Evolutionary conservation across 1,140 invertebrate genomes (phyloP).

Genomic region (Eulimnadia texana): DNA sequence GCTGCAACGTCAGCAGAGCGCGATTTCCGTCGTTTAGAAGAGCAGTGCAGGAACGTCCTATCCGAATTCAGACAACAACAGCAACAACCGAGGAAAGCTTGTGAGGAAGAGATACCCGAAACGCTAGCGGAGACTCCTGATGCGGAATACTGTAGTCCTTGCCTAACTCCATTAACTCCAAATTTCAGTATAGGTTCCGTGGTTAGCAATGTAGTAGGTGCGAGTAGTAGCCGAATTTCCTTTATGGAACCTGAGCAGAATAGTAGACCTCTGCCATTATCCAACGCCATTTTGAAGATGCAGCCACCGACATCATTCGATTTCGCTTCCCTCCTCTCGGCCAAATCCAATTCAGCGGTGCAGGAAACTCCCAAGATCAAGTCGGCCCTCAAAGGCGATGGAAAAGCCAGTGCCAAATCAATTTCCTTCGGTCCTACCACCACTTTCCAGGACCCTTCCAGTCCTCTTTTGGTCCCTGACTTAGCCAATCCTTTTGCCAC

Average conservation of each 20-base stretch:
- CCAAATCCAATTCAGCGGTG: background rate
- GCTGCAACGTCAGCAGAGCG: slow-evolving; percentile 6
- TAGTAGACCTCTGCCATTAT: slow-evolving; percentile 2
- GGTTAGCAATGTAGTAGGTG: background rate
- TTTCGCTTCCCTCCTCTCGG: slow-evolving; percentile 10
- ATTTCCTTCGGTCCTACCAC: slow-evolving; percentile 6
- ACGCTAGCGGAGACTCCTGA: background rate
- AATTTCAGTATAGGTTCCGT: background rate
- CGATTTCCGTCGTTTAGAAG: slow-evolving; percentile 11
- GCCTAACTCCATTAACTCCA: background rate
- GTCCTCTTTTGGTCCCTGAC: background rate
- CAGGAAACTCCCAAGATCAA: background rate
- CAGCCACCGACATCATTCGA: slow-evolving; percentile 11
- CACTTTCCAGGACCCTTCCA: background rate
- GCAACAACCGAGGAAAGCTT: background rate
- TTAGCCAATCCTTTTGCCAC: background rate
- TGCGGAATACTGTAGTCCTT: too few relatives aligned
- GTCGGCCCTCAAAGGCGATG: slow-evolving; percentile 3
- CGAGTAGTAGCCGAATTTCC: background rate
- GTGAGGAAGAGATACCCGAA: background rate
- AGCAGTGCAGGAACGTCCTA: slow-evolving; percentile 11
- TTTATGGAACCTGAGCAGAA: background rate
- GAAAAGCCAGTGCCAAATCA: slow-evolving; percentile 8
- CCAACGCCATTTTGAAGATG: background rate
- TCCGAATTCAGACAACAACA: slow-evolving; percentile 2